Evolutionary conservation across 2,888 invertebrate species (phyloP).

Genomic region (Brachynemurus nebulosus): DNA sequence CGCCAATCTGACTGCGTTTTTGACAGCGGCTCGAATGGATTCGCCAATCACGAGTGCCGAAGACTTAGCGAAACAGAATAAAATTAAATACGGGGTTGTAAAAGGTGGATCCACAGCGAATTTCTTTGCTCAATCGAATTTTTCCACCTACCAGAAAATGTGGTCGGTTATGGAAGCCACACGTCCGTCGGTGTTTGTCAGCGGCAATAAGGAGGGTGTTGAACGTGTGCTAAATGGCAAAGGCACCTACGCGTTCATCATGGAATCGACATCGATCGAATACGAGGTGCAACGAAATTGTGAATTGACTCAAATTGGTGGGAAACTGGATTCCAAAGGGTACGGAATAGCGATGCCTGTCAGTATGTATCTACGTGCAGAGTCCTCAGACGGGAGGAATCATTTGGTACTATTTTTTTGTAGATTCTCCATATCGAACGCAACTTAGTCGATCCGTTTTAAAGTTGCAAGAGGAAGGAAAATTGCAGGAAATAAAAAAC

Average conservation of each 20-base stretch:
- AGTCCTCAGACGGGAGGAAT: too few species aligned
- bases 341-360: slow-evolving; percentile 87
- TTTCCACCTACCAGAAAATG: slow-evolving; percentile 81
- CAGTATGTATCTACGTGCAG: too few species aligned
- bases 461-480: slow-evolving; percentile 79
- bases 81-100: slow-evolving; percentile 93
- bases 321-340: slow-evolving; percentile 75
- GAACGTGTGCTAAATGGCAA: slow-evolving; percentile 68
- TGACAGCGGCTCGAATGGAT: slow-evolving; percentile 81
- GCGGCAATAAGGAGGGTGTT: slow-evolving; percentile 73
- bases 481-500: slow-evolving; percentile 64
- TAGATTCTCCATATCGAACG: slow-evolving; percentile 64
- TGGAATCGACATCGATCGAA: slow-evolving; percentile 93
- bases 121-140: slow-evolving; percentile 92
- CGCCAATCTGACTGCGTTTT: slow-evolving; percentile 85
- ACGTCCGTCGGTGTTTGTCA: slow-evolving; percentile 68
- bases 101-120: slow-evolving; percentile 74
- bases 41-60: slow-evolving; percentile 83
- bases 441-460: slow-evolving; percentile 77
- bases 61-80: slow-evolving; percentile 84
- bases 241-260: slow-evolving; percentile 80
- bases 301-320: slow-evolving; percentile 69
- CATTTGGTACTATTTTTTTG: too few species aligned
- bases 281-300: slow-evolving; percentile 80
- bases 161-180: slow-evolving; percentile 83